Base-by-base conservation (phyloP, 1,140 invertebrate species). In the Hormaphis cornu region DNA sequence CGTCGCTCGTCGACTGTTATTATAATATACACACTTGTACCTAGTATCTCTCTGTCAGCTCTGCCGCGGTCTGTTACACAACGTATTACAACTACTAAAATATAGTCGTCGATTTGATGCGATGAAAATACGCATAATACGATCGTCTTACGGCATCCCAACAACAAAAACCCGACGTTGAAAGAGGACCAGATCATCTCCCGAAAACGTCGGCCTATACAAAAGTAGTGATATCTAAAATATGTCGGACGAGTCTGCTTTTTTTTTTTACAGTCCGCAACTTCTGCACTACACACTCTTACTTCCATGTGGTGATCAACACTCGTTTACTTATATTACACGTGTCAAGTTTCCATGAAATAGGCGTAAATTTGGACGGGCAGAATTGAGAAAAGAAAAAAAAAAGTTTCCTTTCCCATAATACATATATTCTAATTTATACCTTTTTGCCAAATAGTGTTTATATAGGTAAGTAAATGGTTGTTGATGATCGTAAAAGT, bases 41-140 rank as follows among this genome's bases (percentile, higher is more conserved):
- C n/a, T n/a, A n/a, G n/a, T n/a, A n/a, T n/a, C n/a, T 18, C 59
- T 22, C 42, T 20, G 14, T 46, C 18, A 18, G 61, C 30, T 7
- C 61, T 1, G 42, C 28, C 30, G n/a, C 28, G 40, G 42, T 66
- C 59, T 20, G 50, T 66, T 16, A 35, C 61, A 33, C 61, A 30
- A n/a, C n/a, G n/a, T n/a, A n/a, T n/a, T n/a, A n/a, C n/a, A n/a
- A n/a, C n/a, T n/a, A n/a, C n/a, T n/a, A n/a, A n/a, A n/a, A n/a
- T n/a, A n/a, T n/a, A n/a, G n/a, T n/a, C n/a, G 44, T 46, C 61
- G 35, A 66, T 66, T 66, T 50, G 50, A 66, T 44, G 18, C 28
- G 8, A 33, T 48, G 59, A 63, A 63, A 22, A 63, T 28, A 28
- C n/a, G n/a, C n/a, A n/a, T n/a, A n/a, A n/a, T n/a, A 66, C 20